A percentile compares a stretch with the other conserved stretches of the same genome.
Evolutionary conservation across 2,888 invertebrate genomes (phyloP).

Genomic region (Heliconius charithonia): DNA sequence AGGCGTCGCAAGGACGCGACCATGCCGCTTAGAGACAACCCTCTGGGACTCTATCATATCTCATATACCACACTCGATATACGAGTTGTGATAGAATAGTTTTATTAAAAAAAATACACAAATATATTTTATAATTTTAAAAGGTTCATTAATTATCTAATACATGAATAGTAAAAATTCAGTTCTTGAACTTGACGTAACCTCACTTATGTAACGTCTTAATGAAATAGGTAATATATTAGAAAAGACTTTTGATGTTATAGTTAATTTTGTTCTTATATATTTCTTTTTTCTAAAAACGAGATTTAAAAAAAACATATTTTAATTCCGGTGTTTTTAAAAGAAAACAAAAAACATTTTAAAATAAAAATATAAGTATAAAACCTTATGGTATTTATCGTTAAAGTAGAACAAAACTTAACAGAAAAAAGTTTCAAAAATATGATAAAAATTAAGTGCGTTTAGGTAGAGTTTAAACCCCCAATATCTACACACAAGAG

Average conservation of each 20-base stretch:
- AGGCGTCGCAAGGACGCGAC: conserved; percentile 64
- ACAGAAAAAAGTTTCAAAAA: neutral
- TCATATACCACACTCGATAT: neutral
- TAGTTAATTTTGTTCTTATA: neutral
- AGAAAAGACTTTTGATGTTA: neutral
- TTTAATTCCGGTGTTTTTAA: no score
- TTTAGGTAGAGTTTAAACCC: conserved; percentile 59
- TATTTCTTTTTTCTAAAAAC: neutral
- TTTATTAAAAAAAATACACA: neutral
- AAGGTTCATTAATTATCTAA: neutral
- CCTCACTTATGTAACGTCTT: conserved; percentile 38
- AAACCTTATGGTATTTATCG: no score
- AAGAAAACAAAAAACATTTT: no score
- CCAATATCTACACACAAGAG: conserved; percentile 53
- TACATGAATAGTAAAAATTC: conserved; percentile 7
- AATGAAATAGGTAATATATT: neutral
- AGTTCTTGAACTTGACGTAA: conserved; percentile 23
- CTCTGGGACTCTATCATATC: conserved; percentile 32
- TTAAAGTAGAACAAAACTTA: no score
- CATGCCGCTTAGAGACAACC: conserved; percentile 57
- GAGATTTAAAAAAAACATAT: neutral
- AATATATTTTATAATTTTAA: neutral
- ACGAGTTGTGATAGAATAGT: neutral
- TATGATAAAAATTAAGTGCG: conserved; percentile 50
- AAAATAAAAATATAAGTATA: no score